phyloP scores from a whole-genome alignment of 2,797 vertebrate species.

The Helarctos malayanus region DNA sequence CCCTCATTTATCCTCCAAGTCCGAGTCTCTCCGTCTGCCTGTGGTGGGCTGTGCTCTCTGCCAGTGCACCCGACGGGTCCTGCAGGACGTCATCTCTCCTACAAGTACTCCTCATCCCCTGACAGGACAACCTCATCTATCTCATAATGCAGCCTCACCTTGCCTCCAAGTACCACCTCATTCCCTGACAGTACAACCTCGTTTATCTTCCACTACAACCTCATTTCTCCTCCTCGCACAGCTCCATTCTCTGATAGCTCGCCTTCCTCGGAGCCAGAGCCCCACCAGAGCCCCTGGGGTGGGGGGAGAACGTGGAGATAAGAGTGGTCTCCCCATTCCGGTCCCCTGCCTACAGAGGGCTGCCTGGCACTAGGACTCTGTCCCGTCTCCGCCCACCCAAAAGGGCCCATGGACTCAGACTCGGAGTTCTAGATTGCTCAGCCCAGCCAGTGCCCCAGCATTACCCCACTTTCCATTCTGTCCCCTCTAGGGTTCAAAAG shows the following conservation, averaged over 20 bases:
- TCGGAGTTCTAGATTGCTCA: conserved; percentile 20
- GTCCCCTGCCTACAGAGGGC: neutral
- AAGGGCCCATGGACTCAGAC: neutral
- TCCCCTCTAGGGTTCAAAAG: neutral
- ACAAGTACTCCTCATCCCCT: conserved; percentile 78
- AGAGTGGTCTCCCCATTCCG: neutral
- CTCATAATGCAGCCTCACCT: conserved; percentile 78
- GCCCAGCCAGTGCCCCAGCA: neutral
- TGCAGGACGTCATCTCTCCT: conserved; percentile 73
- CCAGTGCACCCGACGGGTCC: conserved; percentile 58
- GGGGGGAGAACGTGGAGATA: neutral
- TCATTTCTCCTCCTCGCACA: conserved; percentile 79
- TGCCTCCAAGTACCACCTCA: conserved; percentile 81
- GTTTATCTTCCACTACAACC: conserved; percentile 79
- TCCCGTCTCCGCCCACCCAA: neutral
- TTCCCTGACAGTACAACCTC: conserved; percentile 76
- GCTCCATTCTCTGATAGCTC: conserved; percentile 78
- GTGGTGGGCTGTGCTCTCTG: conserved; percentile 75
- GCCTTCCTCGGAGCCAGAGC: conserved; percentile 57
- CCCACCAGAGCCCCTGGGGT: neutral
- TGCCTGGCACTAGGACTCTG: neutral
- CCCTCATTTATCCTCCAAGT: conserved; percentile 81
- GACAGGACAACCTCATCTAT: conserved; percentile 80
- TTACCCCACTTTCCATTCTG: neutral
- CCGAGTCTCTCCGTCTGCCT: conserved; percentile 68